A percentile compares a stretch with the other conserved stretches of the same genome.
Evolutionary conservation across 30 jellyfish, hydroid and myxozoan genomes (phyloP).

Genomic region (Chironex yamaguchii): DNA sequence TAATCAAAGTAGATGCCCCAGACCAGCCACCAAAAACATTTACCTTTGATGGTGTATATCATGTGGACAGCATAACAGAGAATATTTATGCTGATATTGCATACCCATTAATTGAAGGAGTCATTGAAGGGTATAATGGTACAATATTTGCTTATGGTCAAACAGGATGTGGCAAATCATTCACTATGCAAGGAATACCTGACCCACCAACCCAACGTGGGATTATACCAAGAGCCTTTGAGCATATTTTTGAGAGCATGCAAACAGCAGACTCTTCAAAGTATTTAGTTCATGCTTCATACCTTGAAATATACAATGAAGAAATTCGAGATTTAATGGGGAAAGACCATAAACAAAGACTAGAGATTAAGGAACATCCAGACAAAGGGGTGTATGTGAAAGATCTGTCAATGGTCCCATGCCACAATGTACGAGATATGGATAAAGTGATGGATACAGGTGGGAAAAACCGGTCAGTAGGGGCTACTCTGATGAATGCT

Average conservation of each 20-base stretch:
- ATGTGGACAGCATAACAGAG: slow-evolving; percentile 91
- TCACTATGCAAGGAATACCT: slow-evolving; percentile 96
- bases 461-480: slow-evolving; percentile 88
- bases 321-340: slow-evolving; percentile 92
- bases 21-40: slow-evolving; percentile 90
- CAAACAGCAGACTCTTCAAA: slow-evolving; percentile 93
- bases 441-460: slow-evolving; percentile 97
- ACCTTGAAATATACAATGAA: slow-evolving; percentile 93
- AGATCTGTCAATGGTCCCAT: slow-evolving; percentile 85
- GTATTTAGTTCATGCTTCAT: slow-evolving; percentile 90
- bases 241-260: slow-evolving; percentile 95
- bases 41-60: slow-evolving; percentile 94
- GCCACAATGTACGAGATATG: slow-evolving; percentile 92
- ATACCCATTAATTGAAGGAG: slow-evolving; percentile 95
- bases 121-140: slow-evolving; percentile 96
- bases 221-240: slow-evolving; percentile 97
- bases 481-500: slow-evolving; percentile 99
- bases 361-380: slow-evolving; percentile 95
- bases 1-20: slow-evolving; percentile 79
- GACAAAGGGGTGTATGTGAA: slow-evolving; percentile 93
- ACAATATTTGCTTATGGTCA: slow-evolving; percentile 98
- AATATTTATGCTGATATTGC: slow-evolving; percentile 89
- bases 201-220: slow-evolving; percentile 99
- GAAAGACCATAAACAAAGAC: slow-evolving; percentile 80
- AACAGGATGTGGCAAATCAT: slow-evolving; percentile 98